Base-by-base conservation (phyloP, 2,888 invertebrate genomes). In the Chrysopilus asiliformis region DNA sequence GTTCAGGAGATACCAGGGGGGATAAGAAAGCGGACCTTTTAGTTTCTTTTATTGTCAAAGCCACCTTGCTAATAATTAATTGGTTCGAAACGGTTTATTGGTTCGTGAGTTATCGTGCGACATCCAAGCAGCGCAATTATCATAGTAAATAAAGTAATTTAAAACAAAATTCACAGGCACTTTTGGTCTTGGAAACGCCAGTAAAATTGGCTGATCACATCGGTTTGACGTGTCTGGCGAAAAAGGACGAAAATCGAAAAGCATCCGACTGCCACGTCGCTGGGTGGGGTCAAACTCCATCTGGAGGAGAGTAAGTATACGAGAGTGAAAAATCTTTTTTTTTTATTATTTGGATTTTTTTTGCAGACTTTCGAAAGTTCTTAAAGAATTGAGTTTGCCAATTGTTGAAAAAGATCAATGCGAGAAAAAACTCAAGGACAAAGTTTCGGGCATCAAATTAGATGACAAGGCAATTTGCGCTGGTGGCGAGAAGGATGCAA, bases 381-480 rank as follows among this genome's bases (percentile, higher is more conserved):
- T 80, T 37, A 80, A 80, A 58, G 73, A 74, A 55, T 69, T 81
- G 8, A 70, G 74, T 39, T 48, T 78, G 2, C 72, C 79, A 27
- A 71, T 76, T 46, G 74, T 82, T 1, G 57, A 64, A 0, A 58
- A 65, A 43, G 47, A 45, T 0, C 51, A 54, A 6, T 87, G 86
- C 53, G 68, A 76, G 16, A 36, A 32, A 24, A 36, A 40, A 40
- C 24, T 40, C 3, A 36, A 36, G 14, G 37, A 36, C 8, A 40
- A 40, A 19, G 16, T 27, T 4, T 34, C 26, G 27, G 22, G 26
- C 9, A 18, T 37, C 18, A n/a, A n/a, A 2, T n/a, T 40, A 9
- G 17, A 29, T n/a, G 37, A 40, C 8, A 30, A 33, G 26, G 25
- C 32, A 5, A 24, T 40, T 14, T 40, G 40, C 12, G 40, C 40